A percentile compares a stretch with the other conserved stretches of the same genome.
phyloP scores from a whole-genome alignment of 1,140 invertebrate species.

The Cherax quadricarinatus region DNA sequence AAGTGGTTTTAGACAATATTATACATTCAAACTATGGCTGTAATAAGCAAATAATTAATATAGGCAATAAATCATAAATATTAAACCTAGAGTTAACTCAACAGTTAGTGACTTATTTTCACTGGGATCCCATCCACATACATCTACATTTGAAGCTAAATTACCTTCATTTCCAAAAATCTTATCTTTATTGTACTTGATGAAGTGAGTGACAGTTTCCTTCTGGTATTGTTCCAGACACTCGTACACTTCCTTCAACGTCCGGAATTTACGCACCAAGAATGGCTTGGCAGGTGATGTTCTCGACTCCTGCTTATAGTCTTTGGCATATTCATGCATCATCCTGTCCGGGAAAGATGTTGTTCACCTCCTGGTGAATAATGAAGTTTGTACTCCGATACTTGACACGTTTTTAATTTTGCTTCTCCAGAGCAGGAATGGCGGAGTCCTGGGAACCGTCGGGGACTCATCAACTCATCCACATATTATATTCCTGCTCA shows the following conservation, averaged over 20 bases:
- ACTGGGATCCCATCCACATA: no score
- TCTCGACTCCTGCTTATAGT: neutral
- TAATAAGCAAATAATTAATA: no score
- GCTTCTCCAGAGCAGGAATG: slow-evolving; percentile 14
- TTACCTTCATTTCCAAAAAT: slow-evolving; percentile 68
- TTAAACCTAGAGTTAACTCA: no score
- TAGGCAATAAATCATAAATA: no score
- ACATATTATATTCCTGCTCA: no score
- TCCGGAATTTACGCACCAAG: slow-evolving; percentile 60
- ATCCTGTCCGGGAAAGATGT: neutral
- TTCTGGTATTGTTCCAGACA: slow-evolving; percentile 68
- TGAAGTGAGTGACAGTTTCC: slow-evolving; percentile 69
- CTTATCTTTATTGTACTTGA: slow-evolving; percentile 65
- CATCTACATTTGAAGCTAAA: neutral
- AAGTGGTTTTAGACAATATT: no score
- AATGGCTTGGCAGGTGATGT: slow-evolving; percentile 14
- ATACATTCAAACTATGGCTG: no score
- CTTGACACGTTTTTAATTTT: slow-evolving; percentile 37
- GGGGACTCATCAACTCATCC: neutral
- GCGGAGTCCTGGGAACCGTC: neutral
- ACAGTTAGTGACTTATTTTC: no score
- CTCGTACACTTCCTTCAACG: slow-evolving; percentile 45
- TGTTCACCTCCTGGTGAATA: neutral
- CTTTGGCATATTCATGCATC: slow-evolving; percentile 63
- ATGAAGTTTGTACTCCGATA: neutral